These are phyloP conservation scores for Rafetus swinhoei DNA, from an alignment of 2,113 vertebrate genomes.

Conservation along the genomic window DNA sequence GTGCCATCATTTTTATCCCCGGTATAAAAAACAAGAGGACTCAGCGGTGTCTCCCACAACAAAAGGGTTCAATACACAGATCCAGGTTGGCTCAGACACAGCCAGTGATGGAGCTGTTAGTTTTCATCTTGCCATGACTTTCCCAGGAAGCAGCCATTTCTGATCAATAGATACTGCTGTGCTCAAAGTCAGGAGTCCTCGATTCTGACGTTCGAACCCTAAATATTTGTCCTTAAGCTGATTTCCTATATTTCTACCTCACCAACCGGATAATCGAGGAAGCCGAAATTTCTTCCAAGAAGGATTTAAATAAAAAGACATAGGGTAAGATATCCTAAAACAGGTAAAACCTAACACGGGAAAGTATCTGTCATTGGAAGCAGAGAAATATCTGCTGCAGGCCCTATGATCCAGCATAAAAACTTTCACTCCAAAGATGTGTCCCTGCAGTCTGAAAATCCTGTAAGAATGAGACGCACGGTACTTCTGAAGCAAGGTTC, in stretches of 20 bases:
- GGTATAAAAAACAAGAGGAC: constrained; percentile 60
- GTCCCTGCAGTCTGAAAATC: constrained; percentile 11
- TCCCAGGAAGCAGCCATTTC: not conserved
- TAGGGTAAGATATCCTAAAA: not conserved
- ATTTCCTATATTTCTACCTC: not conserved
- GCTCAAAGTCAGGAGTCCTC: not conserved
- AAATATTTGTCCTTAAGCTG: not conserved
- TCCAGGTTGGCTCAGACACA: not conserved
- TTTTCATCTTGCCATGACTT: not conserved
- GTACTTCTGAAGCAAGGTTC: constrained; percentile 29
- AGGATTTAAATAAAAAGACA: not conserved
- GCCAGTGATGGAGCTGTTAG: not conserved
- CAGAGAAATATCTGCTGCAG: not conserved
- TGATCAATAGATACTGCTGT: constrained; percentile 8
- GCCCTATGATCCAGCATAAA: not conserved
- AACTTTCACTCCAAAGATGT: constrained; percentile 12
- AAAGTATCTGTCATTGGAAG: not conserved
- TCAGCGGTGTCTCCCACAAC: constrained; percentile 50
- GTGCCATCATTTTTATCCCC: not conserved
- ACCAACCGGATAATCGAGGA: not conserved
- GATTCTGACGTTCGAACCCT: not conserved
- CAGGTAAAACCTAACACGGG: not conserved
- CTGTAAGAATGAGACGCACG: constrained; percentile 14
- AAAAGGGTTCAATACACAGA: not conserved
- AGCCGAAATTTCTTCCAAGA: not conserved